Base-by-base conservation (phyloP, 1,140 invertebrate genomes). In the Leptopilina clavipes region DNA sequence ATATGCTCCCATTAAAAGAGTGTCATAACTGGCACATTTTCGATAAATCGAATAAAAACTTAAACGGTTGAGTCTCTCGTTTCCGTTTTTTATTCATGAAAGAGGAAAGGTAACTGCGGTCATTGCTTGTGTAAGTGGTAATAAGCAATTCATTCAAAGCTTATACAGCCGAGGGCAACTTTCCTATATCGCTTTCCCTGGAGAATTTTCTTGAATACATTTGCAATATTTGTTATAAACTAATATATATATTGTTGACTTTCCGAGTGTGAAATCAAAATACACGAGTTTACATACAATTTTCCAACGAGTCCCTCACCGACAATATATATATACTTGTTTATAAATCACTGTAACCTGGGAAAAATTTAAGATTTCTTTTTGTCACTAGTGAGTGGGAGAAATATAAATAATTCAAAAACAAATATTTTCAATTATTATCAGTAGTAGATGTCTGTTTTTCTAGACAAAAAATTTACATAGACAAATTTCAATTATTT, bases 91-190 rank as follows among this genome's bases (percentile, higher is more conserved):
- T 48, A 48, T 48, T 48, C 45, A 48, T 48, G 45, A 48, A 48
- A 31, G 5, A 31, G 45, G 3, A 14, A 3, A 48, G 11, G 45
- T 48, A 48, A 48, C 45, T 48, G 45, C 45, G 45, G 45, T 48
- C 45, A 48, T 48, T n/a, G 45, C 45, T 48, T 48, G 45, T 12
- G 45, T 48, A 48, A 48, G 45, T 48, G 45, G 45, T 48, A 48
- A 48, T 48, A 48, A 48, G 45, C 45, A 48, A 48, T 48, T 48
- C 12, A 48, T 48, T 48, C n/a, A 14, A 48, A 12, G 45, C n/a
- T 48, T n/a, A 48, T n/a, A 14, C 5, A 31, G 45, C 45, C 11
- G 45, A n/a, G 8, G 45, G 45, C 45, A 1, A 48, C 45, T 48
- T 48, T 48, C 14, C 45, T n/a, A 14, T 14, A 48, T 48, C 12